Conservation (phyloP, 37 sponge, comb jelly and placozoan species). For the Diacarnus erythraeanus region DNA sequence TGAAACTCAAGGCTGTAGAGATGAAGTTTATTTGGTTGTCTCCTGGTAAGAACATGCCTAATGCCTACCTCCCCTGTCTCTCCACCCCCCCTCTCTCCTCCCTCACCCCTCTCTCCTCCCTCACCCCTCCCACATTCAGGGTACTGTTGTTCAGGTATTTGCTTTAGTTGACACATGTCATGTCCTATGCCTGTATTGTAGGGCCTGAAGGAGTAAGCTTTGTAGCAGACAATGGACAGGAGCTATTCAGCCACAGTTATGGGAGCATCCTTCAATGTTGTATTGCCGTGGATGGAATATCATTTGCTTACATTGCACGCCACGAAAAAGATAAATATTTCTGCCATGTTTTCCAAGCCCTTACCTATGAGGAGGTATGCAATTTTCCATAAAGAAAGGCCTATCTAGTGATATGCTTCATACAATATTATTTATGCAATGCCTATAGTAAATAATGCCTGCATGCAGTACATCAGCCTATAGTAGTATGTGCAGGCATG, state of each 20-base stretch:
- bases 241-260: constrained; percentile 50
- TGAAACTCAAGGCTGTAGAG: constrained; percentile 37
- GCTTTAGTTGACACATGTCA: background rate
- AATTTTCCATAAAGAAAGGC: background rate
- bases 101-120: background rate
- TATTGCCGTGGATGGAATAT: constrained; percentile 40
- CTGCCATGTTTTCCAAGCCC: constrained; percentile 69
- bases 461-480: too few relatives aligned
- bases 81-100: too few relatives aligned
- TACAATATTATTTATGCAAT: too few relatives aligned
- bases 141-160: background rate
- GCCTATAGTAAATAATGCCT: too few relatives aligned
- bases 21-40: constrained; percentile 65
- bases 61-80: too few relatives aligned
- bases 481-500: too few relatives aligned
- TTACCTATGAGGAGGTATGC: constrained; percentile 60
- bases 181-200: background rate
- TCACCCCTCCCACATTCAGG: background rate
- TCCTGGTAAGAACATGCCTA: constrained; percentile 26
- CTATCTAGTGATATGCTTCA: too few relatives aligned
- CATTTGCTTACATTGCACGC: constrained; percentile 61
- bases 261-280: constrained; percentile 43
- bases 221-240: constrained; percentile 67
- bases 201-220: constrained; percentile 43
- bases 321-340: constrained; percentile 7